Base-by-base conservation (phyloP, 2,113 vertebrate species). In the Microcebus griseorufus region DNA sequence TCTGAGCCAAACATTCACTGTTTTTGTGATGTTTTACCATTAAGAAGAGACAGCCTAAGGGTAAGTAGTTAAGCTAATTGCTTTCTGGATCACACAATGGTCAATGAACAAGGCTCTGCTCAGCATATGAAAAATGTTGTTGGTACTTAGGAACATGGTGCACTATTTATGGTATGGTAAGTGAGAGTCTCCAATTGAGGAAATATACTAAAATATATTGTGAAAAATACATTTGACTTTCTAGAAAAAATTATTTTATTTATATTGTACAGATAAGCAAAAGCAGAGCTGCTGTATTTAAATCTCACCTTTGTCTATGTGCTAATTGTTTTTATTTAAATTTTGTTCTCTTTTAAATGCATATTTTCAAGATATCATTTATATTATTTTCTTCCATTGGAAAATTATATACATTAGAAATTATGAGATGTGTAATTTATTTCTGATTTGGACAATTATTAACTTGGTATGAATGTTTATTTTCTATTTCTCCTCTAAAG, bases 51-150 rank as follows among this genome's bases (percentile, higher is more conserved):
- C 1, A 62, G 67, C 45, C 88, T 79, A 55, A 95, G 80, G 60
- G 48, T 55, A 93, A 67, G 18, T 29, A 73, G 48, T 95, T 88
- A 83, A 90, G 45, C 7, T 92, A 96, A 95, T 97, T 97, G 92
- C 76, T 94, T 96, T 97, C 72, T 94, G 76, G 45, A 65, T 90
- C 65, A 84, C 48, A 97, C 39, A 88, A 89, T 53, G 73, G 48
- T 45, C 22, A 75, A 51, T 12, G 65, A 92, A 16, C 13, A 96
- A 96, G 39, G 23, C 32, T 93, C 45, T 55, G 37, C 4, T 86
- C 37, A 93, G 72, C 4, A 9, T n/a, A 45, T 25, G 5, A 90
- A 67, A 87, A 73, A 42, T 42, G 34, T 27, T 67, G 14, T 53
- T 91, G 23, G 45, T 86, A 16, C 51, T 91, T 90, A 79, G 37